Base-by-base conservation (phyloP, 30 jellyfish, hydroid and myxozoan species). In the Aurelia sp. region DNA sequence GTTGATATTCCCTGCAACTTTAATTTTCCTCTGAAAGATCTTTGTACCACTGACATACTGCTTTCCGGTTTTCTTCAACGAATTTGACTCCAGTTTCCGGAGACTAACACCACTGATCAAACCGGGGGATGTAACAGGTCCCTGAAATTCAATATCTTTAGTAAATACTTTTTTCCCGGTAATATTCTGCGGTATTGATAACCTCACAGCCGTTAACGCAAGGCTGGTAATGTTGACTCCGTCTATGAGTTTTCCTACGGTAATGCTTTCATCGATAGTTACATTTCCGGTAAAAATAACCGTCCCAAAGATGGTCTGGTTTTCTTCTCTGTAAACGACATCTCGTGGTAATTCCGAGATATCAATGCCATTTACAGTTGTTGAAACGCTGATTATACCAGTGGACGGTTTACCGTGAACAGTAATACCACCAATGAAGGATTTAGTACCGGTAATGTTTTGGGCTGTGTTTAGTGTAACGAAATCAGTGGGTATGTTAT, bases 321-420 rank as follows among this genome's bases (percentile, higher is more conserved):
- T 83, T 52, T 68, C 62, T 16, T 81, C 91, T 44, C 40, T 82
- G 85, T 61, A 77, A 40, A 93, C 89, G 60, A 91, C 95, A 62
- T 76, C 50, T 23, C 57, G 52, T 44, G 60, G 87, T 82, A 93
- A 80, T 35, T 93, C 96, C 27, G 96, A 93, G 12, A 93, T 47
- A 62, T 87, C 97, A 8, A 93, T 80, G 10, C 90, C 97, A 60
- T 93, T 84, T 18, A 93, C 97, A 4, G 96, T 86, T 30, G 70
- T 66, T 40, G 81, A 23, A 10, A 84, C 92, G 64, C 51, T 67
- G 70, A 85, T 76, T 21, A 78, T 23, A 47, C 69, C 81, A 37
- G 98, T 23, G 30, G 62, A 30, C 48, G 81, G 69, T 16, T 19
- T 51, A 6, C 90, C 90, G 11, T 74, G 66, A 20, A 87, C 61